These are phyloP conservation scores for Psilopsiagon aurifrons DNA, from an alignment of 2,113 vertebrate genomes.

Conservation along the genomic window DNA sequence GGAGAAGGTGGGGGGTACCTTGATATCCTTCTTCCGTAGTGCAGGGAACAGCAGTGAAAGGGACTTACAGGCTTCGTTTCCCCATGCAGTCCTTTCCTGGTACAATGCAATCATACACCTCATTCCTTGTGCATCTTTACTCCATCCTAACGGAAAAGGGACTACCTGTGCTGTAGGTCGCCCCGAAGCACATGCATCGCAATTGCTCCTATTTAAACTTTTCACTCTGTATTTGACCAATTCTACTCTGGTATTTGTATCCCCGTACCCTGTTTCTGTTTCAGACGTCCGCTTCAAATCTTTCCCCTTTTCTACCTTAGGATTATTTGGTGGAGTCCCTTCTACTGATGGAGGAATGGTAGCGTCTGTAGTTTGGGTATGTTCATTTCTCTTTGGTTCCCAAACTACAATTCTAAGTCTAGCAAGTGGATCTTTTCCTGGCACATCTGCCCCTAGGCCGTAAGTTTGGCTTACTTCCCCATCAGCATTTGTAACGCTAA, in stretches of 20 bases:
- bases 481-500: neutral
- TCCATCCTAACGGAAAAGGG: neutral
- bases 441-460: neutral
- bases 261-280: neutral
- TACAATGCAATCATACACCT: neutral
- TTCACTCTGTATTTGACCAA: neutral
- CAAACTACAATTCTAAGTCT: neutral
- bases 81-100: neutral
- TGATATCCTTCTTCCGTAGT: neutral
- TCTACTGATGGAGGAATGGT: neutral
- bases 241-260: neutral
- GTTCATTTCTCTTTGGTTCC: neutral
- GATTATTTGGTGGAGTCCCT: neutral
- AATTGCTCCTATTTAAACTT: neutral
- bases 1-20: neutral
- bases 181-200: neutral
- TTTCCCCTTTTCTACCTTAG: neutral
- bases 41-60: neutral
- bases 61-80: neutral
- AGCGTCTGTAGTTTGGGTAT: neutral
- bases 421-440: neutral
- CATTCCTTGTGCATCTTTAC: neutral
- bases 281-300: neutral
- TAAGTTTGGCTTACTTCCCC: neutral
- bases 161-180: neutral